A percentile compares a stretch with the other conserved stretches of the same genome.
phyloP scores from a whole-genome alignment of 2,797 vertebrate species.

The Rhinophrynus dorsalis region DNA sequence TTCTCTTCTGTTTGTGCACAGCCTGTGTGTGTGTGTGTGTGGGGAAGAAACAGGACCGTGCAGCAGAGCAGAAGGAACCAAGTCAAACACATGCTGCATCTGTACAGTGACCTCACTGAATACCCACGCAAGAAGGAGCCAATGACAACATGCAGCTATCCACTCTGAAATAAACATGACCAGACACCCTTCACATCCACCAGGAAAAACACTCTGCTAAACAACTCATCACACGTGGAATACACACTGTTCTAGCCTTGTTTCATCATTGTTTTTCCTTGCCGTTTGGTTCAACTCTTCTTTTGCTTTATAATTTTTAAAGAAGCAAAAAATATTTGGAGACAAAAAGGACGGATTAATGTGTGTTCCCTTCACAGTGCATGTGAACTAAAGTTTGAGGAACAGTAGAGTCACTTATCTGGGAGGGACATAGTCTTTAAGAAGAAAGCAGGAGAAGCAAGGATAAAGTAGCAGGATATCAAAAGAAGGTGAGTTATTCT shows the following conservation, averaged over 20 bases:
- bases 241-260: constrained; percentile 36
- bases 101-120: constrained; percentile 11
- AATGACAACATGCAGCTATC: constrained; percentile 42
- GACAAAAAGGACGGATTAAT: constrained; percentile 1
- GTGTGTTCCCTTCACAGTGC: constrained; percentile 17
- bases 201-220: background rate
- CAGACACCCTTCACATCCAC: background rate
- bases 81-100: constrained; percentile 19
- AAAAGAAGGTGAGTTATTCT: constrained; percentile 34
- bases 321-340: constrained; percentile 1
- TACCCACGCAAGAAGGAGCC: constrained; percentile 45
- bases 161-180: constrained; percentile 29
- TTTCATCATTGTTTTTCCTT: background rate
- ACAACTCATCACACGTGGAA: constrained; percentile 20
- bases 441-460: constrained; percentile 17
- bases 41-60: constrained; percentile 2
- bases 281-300: constrained; percentile 5
- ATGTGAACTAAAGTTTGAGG: background rate
- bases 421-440: constrained; percentile 3
- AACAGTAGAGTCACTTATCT: constrained; percentile 30
- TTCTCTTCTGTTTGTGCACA: constrained; percentile 17
- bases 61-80: constrained; percentile 16
- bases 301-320: constrained; percentile 30
- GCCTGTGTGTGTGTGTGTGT: constrained; percentile 19
- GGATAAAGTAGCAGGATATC: constrained; percentile 11